Evolutionary conservation across 92 coral and sea anemone species (phyloP).

Genomic region (Phenganax subtilis): DNA sequence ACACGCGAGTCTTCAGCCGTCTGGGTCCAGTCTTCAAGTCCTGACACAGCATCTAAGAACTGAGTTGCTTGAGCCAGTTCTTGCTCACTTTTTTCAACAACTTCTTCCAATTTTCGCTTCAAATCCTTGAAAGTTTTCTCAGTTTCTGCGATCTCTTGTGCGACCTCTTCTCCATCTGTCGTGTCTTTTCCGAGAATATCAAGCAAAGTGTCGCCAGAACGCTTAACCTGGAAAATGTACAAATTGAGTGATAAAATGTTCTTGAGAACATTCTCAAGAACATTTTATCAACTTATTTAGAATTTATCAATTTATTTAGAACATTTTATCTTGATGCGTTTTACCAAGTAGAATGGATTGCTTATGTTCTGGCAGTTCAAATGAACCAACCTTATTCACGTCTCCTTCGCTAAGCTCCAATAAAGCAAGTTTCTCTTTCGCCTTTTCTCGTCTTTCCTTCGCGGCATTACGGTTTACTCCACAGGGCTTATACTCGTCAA

Average conservation of each 20-base stretch:
- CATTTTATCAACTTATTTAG: too few species aligned
- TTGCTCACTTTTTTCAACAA: slow-evolving; percentile 35
- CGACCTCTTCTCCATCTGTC: slow-evolving; percentile 62
- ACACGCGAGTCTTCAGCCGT: slow-evolving; percentile 73
- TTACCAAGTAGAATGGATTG: too few species aligned
- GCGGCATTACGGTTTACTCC: slow-evolving; percentile 70
- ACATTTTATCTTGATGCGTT: too few species aligned
- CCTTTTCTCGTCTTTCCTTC: slow-evolving; percentile 57
- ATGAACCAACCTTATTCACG: slow-evolving; percentile 35
- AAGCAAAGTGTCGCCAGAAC: slow-evolving; percentile 58
- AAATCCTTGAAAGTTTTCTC: slow-evolving; percentile 62
- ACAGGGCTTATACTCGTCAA: slow-evolving; percentile 63
- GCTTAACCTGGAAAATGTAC: background rate
- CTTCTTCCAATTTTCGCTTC: slow-evolving; percentile 56
- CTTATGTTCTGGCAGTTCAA: too few species aligned
- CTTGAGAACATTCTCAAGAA: too few species aligned
- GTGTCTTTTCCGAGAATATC: slow-evolving; percentile 70
- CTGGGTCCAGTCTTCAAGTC: slow-evolving; percentile 75
- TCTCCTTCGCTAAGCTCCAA: slow-evolving; percentile 58
- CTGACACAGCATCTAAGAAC: slow-evolving; percentile 77
- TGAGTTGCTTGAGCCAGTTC: slow-evolving; percentile 63
- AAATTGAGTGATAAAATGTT: too few species aligned
- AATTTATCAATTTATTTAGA: too few species aligned
- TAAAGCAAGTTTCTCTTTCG: slow-evolving; percentile 59
- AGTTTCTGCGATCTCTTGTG: slow-evolving; percentile 58